Percentiles rank a stretch among this genome's conserved stretches.
Conservation (phyloP, 2,113 vertebrate species). For the Ranitomeya variabilis region DNA sequence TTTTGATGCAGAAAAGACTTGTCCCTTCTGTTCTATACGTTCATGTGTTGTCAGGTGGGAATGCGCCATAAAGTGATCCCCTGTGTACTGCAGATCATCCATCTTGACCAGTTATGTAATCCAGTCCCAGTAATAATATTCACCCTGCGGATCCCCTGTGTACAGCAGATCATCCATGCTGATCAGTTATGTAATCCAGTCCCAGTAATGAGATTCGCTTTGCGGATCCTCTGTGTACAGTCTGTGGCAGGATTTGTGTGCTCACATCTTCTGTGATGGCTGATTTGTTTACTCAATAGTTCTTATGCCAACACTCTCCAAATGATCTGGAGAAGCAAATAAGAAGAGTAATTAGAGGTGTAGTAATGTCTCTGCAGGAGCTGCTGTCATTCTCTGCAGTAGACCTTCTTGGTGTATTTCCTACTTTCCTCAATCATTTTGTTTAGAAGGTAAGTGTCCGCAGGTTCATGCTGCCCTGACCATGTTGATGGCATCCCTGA, state of each 20-base stretch:
- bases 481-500: too few species aligned
- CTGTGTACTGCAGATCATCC: too few species aligned
- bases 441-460: too few species aligned
- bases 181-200: background rate
- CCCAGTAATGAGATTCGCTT: background rate
- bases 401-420: background rate
- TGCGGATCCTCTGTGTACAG: background rate
- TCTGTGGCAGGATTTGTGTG: constrained; percentile 25
- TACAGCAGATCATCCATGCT: background rate
- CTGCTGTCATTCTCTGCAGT: background rate
- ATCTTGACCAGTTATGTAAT: background rate
- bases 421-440: too few species aligned
- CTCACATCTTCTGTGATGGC: background rate
- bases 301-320: background rate
- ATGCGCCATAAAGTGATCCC: too few species aligned
- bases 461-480: too few species aligned
- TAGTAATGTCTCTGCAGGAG: background rate
- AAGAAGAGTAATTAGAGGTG: background rate
- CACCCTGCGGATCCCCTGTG: background rate
- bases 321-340: background rate
- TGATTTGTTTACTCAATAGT: constrained; percentile 2
- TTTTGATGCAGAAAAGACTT: too few species aligned
- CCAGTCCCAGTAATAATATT: background rate
- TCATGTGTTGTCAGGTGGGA: too few species aligned
- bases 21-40: too few species aligned